Percentiles rank a stretch among this genome's conserved stretches.
These are phyloP conservation scores for Columba livia DNA, from an alignment of 2,113 vertebrate species.

Conservation along the genomic window DNA sequence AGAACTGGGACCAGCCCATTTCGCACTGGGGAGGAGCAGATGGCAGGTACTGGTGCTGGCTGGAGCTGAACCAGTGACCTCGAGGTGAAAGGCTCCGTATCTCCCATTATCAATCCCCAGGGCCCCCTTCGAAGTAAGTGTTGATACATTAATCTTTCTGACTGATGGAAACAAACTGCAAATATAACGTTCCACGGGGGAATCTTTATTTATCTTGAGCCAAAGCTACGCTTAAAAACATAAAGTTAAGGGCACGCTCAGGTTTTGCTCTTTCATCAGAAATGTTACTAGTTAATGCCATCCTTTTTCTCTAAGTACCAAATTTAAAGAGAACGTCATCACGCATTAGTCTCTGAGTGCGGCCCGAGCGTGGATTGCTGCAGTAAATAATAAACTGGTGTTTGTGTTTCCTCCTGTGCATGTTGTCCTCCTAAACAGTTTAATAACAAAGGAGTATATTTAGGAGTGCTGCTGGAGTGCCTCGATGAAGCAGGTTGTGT, in stretches of 20 bases:
- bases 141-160: constrained; percentile 57
- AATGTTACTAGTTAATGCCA: background rate
- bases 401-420: constrained; percentile 25
- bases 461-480: constrained; percentile 57
- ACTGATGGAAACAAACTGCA: constrained; percentile 53
- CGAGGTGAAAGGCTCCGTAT: constrained; percentile 35
- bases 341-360: background rate
- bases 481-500: constrained; percentile 53
- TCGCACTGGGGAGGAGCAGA: constrained; percentile 16
- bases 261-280: background rate
- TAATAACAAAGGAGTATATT: constrained; percentile 60
- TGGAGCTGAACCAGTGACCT: constrained; percentile 56
- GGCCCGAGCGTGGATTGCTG: background rate
- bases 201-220: background rate
- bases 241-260: background rate
- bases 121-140: background rate
- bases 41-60: constrained; percentile 29
- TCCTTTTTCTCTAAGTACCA: background rate
- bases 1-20: background rate
- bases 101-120: constrained; percentile 45
- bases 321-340: background rate
- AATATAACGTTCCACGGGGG: constrained; percentile 2
- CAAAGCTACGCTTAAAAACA: background rate
- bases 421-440: constrained; percentile 61
- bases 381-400: constrained; percentile 44